Percentiles rank a stretch among this genome's conserved stretches.
Conservation (phyloP, 2,113 vertebrate species). For the Ovis aries region DNA sequence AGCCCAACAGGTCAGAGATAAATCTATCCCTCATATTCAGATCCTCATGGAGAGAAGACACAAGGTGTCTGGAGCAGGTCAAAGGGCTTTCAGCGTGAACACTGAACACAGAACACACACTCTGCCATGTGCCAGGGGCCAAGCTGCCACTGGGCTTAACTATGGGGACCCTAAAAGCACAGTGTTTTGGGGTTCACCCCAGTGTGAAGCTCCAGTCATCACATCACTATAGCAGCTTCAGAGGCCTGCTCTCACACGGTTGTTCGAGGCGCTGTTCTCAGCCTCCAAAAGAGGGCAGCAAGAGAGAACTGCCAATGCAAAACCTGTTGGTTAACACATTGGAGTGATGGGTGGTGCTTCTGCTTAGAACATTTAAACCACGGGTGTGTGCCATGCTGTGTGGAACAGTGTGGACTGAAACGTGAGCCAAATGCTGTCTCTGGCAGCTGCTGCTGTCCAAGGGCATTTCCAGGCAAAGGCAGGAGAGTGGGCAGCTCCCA, state of each 20-base stretch:
- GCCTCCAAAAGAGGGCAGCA: neutral
- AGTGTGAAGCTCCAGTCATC: too few relatives aligned
- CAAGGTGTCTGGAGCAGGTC: neutral
- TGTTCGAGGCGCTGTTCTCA: neutral
- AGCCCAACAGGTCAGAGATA: neutral
- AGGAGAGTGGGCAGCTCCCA: neutral
- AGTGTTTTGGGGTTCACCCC: neutral
- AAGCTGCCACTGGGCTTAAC: neutral
- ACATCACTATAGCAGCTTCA: neutral
- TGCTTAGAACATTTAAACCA: too few relatives aligned
- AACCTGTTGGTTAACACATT: fast-evolving
- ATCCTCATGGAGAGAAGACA: neutral
- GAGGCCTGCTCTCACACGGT: neutral
- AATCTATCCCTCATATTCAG: neutral
- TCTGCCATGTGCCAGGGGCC: fast-evolving
- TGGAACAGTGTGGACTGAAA: fast-evolving
- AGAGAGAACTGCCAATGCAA: neutral
- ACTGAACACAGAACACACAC: fast-evolving
- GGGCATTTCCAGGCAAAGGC: neutral
- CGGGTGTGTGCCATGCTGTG: fast-evolving
- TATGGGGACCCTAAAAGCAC: neutral
- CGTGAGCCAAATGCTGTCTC: neutral
- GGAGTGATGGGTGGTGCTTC: fast-evolving
- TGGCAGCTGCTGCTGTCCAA: fast-evolving
- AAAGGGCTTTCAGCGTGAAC: neutral